phyloP scores from a whole-genome alignment of 2,113 vertebrate genomes.

The Charadrius vociferus region DNA sequence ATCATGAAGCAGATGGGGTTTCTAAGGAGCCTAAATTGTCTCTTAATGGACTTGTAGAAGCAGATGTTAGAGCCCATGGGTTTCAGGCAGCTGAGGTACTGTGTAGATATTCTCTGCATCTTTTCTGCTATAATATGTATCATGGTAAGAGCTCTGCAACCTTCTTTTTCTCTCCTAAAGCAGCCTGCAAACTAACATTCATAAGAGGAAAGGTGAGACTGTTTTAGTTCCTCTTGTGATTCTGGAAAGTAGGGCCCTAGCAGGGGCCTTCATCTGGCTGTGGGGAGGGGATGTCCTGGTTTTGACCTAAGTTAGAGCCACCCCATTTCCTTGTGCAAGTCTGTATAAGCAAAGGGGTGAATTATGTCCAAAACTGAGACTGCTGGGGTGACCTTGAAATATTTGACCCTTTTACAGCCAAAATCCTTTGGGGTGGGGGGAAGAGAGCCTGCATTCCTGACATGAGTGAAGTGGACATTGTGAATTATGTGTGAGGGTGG shows the following conservation, averaged over 20 bases:
- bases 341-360: neutral
- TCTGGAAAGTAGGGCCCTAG: neutral
- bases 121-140: neutral
- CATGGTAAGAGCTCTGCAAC: neutral
- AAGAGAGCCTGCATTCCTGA: neutral
- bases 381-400: neutral
- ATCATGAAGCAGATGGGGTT: neutral
- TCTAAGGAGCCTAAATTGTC: neutral
- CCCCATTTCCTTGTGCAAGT: neutral
- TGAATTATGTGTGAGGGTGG: neutral
- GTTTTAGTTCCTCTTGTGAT: neutral
- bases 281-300: neutral
- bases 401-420: neutral
- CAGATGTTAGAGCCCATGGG: neutral
- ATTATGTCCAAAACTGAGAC: neutral
- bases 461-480: neutral
- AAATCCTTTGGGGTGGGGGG: neutral
- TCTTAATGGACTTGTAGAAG: neutral
- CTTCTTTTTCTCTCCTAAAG: neutral
- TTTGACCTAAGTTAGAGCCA: neutral
- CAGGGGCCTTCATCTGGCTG: neutral
- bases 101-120: neutral
- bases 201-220: neutral
- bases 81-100: neutral
- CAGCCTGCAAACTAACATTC: neutral